Evolutionary conservation across 1,140 invertebrate species (phyloP).

Genomic region (Tetranychus cinnabarinus): DNA sequence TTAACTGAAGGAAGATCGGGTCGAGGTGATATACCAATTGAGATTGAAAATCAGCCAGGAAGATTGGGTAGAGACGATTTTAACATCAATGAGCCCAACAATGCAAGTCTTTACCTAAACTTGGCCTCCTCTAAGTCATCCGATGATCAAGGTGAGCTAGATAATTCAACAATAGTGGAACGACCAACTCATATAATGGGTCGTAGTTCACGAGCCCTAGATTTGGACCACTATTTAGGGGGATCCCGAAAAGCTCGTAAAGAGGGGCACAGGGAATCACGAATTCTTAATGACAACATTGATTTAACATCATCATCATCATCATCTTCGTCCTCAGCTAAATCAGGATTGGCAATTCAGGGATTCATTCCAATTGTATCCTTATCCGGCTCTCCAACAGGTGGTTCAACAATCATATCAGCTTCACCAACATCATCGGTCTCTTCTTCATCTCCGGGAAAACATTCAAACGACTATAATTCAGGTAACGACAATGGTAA

Average conservation of each 20-base stretch:
- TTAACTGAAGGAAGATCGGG: too few relatives aligned
- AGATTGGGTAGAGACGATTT: background rate
- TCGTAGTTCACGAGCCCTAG: background rate
- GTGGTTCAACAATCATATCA: background rate
- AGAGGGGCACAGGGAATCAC: background rate
- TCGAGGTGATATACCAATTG: background rate
- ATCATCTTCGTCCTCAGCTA: background rate
- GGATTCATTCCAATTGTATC: slow-evolving; percentile 2
- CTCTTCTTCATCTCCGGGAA: background rate
- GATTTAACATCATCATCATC: background rate
- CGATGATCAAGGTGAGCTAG: background rate
- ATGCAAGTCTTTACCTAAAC: background rate
- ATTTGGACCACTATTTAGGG: background rate
- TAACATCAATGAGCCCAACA: background rate
- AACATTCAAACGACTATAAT: background rate
- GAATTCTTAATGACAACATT: background rate
- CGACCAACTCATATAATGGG: background rate
- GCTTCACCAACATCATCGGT: background rate
- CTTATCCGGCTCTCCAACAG: background rate
- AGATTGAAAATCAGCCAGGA: background rate
- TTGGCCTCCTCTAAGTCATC: background rate
- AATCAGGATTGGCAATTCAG: background rate
- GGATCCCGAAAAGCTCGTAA: background rate
- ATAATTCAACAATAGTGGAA: background rate
- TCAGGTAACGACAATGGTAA: slow-evolving; percentile 2